Evolutionary conservation across 2,888 invertebrate genomes (phyloP).

Genomic region (Mythimna vitellina): DNA sequence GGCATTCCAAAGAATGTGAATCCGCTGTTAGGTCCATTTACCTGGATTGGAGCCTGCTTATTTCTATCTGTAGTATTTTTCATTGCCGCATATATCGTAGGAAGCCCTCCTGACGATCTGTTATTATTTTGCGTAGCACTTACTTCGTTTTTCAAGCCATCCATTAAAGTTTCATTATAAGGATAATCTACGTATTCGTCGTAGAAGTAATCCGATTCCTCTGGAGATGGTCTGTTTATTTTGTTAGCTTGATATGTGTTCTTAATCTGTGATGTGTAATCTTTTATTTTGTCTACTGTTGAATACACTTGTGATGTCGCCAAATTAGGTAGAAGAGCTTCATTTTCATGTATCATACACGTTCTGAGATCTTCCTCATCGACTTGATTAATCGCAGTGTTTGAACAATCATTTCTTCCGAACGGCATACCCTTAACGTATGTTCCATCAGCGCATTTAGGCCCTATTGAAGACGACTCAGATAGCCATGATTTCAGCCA

Average conservation of each 20-base stretch:
- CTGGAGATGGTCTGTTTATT: conserved; percentile 92
- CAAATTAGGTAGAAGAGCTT: conserved; percentile 89
- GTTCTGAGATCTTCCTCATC: conserved; percentile 91
- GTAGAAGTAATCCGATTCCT: conserved; percentile 95
- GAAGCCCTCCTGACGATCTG: conserved; percentile 89
- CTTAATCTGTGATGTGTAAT: conserved; percentile 84
- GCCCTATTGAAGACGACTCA: conserved; percentile 94
- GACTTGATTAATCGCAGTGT: conserved; percentile 67
- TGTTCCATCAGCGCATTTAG: conserved; percentile 95
- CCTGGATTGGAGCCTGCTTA: conserved; percentile 73
- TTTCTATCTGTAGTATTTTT: conserved; percentile 80
- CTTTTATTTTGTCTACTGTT: conserved; percentile 90
- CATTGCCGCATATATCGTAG: conserved; percentile 86
- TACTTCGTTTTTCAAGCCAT: conserved; percentile 79
- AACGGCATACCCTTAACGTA: conserved; percentile 94
- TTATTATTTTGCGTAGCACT: conserved; percentile 75
- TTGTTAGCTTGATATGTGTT: conserved; percentile 86
- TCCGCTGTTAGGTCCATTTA: conserved; percentile 90
- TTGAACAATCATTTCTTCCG: conserved; percentile 92
- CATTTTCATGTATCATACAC: conserved; percentile 92
- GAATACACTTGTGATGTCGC: conserved; percentile 91
- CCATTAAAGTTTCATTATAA: conserved; percentile 91
- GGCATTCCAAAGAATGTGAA: conserved; percentile 97
- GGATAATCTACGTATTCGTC: conserved; percentile 96
- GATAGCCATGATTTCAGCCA: conserved; percentile 96